Evolutionary conservation across 2,888 invertebrate genomes (phyloP).

Genomic region (Calameuta idolon): DNA sequence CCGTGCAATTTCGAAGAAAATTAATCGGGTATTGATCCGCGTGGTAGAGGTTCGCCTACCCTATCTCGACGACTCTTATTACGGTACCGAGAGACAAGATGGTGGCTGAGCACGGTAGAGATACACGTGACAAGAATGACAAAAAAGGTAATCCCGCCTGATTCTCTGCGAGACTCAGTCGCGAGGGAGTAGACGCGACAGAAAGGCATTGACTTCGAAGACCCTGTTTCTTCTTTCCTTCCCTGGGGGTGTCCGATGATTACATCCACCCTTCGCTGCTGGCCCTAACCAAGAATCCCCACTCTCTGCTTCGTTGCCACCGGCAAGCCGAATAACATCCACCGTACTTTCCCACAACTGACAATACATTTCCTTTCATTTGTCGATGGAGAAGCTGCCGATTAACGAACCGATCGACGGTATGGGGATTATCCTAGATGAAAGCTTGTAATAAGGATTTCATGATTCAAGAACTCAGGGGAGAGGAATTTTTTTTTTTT

Average conservation of each 20-base stretch:
- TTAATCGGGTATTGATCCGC: conserved; percentile 54
- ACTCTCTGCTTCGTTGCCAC: neutral
- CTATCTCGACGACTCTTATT: conserved; percentile 6
- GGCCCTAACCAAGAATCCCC: conserved; percentile 17
- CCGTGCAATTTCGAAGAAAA: conserved; percentile 42
- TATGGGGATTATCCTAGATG: neutral
- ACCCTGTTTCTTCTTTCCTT: conserved; percentile 41
- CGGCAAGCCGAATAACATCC: neutral
- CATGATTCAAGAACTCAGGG: neutral
- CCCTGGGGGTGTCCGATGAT: conserved; percentile 47
- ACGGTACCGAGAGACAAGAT: conserved; percentile 8
- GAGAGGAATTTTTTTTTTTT: neutral
- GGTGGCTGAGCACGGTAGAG: conserved; percentile 30
- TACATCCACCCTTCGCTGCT: conserved; percentile 37
- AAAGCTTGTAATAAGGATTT: neutral
- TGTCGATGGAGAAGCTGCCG: neutral
- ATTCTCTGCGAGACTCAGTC: conserved; percentile 38
- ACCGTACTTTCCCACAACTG: neutral
- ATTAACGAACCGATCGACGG: neutral
- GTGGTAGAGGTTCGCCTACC: conserved; percentile 8
- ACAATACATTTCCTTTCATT: conserved; percentile 1
- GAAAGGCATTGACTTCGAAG: conserved; percentile 52
- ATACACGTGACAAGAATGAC: conserved; percentile 60
- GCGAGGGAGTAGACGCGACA: conserved; percentile 39
- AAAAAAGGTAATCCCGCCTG: conserved; percentile 55